Percentiles rank a stretch among this genome's conserved stretches.
These are phyloP conservation scores for Drosophila dunni DNA, from an alignment of 1,140 invertebrate species.

Conservation along the genomic window DNA sequence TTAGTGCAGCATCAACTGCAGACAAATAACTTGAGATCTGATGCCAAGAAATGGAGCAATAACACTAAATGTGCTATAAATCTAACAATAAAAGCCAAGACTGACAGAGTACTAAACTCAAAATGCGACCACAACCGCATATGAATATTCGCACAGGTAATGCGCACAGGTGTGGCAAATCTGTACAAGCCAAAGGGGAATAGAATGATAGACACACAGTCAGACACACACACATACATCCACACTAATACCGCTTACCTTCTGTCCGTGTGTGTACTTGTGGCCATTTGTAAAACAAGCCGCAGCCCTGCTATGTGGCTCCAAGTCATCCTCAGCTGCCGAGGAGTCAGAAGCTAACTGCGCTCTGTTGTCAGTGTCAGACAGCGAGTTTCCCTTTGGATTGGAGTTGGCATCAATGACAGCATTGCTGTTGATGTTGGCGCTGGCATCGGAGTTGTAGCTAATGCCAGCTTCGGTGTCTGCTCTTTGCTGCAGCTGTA, in stretches of 20 bases:
- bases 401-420: slow-evolving; percentile 34
- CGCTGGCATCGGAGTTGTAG: slow-evolving; percentile 22
- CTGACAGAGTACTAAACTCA: slow-evolving; percentile 18
- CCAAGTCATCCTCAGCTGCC: slow-evolving; percentile 68
- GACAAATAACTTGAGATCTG: neutral
- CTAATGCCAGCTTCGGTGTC: slow-evolving; percentile 32
- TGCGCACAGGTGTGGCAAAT: slow-evolving; percentile 35
- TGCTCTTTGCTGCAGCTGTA: slow-evolving; percentile 56
- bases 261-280: slow-evolving; percentile 82
- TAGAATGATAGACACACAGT: slow-evolving; percentile 4
- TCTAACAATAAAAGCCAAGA: slow-evolving; percentile 22
- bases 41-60: neutral
- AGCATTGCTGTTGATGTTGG: slow-evolving; percentile 12
- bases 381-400: slow-evolving; percentile 23
- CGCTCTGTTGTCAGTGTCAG: slow-evolving; percentile 8
- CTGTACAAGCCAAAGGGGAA: slow-evolving; percentile 1
- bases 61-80: slow-evolving; percentile 22
- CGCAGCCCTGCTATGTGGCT: slow-evolving; percentile 78
- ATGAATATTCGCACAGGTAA: slow-evolving; percentile 33
- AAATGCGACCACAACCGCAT: slow-evolving; percentile 31
- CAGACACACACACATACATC: slow-evolving; percentile 1
- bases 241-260: slow-evolving; percentile 59
- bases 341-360: slow-evolving; percentile 25
- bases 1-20: neutral
- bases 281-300: slow-evolving; percentile 78